These are phyloP conservation scores for Therioaphis trifolii DNA, from an alignment of 2,888 invertebrate genomes.

Conservation along the genomic window DNA sequence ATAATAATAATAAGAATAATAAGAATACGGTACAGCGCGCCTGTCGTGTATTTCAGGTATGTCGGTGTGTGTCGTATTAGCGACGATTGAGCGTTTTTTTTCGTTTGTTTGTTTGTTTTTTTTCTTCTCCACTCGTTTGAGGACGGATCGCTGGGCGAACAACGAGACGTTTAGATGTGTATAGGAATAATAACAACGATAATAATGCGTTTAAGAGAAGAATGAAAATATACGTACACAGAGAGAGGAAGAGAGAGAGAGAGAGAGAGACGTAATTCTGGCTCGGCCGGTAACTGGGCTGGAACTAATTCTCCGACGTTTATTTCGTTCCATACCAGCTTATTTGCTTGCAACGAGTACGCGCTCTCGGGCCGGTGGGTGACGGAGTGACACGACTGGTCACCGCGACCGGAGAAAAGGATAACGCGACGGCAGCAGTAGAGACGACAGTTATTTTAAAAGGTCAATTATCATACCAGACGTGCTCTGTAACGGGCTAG, in stretches of 20 bases:
- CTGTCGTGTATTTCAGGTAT: too few relatives aligned
- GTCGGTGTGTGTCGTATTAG: neutral
- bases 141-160: neutral
- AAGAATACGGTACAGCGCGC: too few relatives aligned
- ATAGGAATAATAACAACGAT: too few relatives aligned
- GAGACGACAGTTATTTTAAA: too few relatives aligned
- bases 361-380: neutral
- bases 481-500: neutral
- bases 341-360: conserved; percentile 8
- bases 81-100: neutral
- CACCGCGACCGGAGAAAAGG: too few relatives aligned
- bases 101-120: neutral
- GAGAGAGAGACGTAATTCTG: conserved; percentile 46
- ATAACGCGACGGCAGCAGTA: too few relatives aligned
- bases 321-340: conserved; percentile 58
- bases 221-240: too few relatives aligned
- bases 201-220: conserved; percentile 19
- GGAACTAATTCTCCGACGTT: conserved; percentile 55
- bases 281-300: conserved; percentile 47
- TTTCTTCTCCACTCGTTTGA: neutral
- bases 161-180: neutral
- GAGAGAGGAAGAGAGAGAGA: too few relatives aligned
- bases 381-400: too few relatives aligned
- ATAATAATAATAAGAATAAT: too few relatives aligned
- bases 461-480: too few relatives aligned